phyloP scores from a whole-genome alignment of 2,797 vertebrate species.

The Siniperca undulata region DNA sequence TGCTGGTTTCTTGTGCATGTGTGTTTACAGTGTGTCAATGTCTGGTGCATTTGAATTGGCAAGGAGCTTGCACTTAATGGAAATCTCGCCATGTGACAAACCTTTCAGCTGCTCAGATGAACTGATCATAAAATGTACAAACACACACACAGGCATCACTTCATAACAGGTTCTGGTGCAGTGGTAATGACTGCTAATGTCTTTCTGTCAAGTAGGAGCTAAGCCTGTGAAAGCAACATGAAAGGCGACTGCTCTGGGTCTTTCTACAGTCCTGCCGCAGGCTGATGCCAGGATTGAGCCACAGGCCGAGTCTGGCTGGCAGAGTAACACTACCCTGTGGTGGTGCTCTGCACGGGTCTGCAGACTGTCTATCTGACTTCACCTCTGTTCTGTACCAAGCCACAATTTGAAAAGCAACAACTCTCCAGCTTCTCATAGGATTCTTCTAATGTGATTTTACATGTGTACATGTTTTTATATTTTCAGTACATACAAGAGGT shows the following conservation, averaged over 20 bases:
- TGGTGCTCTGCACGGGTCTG: slow-evolving; percentile 51
- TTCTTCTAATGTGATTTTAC: slow-evolving; percentile 48
- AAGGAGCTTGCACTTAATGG: slow-evolving; percentile 31
- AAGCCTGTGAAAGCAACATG: slow-evolving; percentile 62
- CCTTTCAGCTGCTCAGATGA: slow-evolving; percentile 47
- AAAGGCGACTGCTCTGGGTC: slow-evolving; percentile 41
- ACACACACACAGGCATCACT: slow-evolving; percentile 12
- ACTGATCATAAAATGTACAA: slow-evolving; percentile 30
- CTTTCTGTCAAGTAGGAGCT: slow-evolving; percentile 63
- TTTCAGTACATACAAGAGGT: slow-evolving; percentile 35
- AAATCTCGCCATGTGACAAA: slow-evolving; percentile 44
- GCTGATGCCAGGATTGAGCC: slow-evolving; percentile 56
- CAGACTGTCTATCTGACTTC: slow-evolving; percentile 70
- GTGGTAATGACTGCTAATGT: slow-evolving; percentile 57
- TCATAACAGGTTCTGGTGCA: slow-evolving; percentile 43
- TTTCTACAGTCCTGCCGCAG: slow-evolving; percentile 16
- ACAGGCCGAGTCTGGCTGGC: slow-evolving; percentile 59
- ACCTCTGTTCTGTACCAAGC: slow-evolving; percentile 61
- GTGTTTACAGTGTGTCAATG: slow-evolving; percentile 57
- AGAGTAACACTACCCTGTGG: slow-evolving; percentile 18
- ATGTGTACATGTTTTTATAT: slow-evolving; percentile 51
- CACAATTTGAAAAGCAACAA: slow-evolving; percentile 59
- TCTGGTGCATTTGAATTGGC: slow-evolving; percentile 51
- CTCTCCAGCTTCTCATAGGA: slow-evolving; percentile 31
- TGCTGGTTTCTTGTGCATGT: slow-evolving; percentile 13